These are phyloP conservation scores for Pararge aegeria DNA, from an alignment of 1,140 invertebrate species.

Conservation along the genomic window DNA sequence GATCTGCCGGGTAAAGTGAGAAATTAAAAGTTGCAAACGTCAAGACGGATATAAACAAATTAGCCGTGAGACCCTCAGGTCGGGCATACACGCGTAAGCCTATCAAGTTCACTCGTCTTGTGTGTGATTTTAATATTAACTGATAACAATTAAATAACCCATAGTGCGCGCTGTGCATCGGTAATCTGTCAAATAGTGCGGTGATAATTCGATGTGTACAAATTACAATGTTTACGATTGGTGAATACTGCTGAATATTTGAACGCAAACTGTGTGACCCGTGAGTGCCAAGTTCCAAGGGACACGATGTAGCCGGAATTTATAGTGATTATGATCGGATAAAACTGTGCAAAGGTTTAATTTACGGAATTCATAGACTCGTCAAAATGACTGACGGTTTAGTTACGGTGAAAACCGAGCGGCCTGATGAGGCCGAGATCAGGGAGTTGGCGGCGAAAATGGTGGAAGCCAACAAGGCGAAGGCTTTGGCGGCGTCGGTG, in stretches of 20 bases:
- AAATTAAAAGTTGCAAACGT: slow-evolving; percentile 33
- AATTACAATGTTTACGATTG: slow-evolving; percentile 56
- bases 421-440: slow-evolving; percentile 92
- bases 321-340: slow-evolving; percentile 20
- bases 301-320: slow-evolving; percentile 56
- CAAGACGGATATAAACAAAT: slow-evolving; percentile 50
- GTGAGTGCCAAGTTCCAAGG: slow-evolving; percentile 14
- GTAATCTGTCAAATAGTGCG: slow-evolving; percentile 61
- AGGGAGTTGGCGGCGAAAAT: slow-evolving; percentile 91
- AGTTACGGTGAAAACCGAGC: slow-evolving; percentile 88
- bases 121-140: slow-evolving; percentile 27
- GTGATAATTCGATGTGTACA: slow-evolving; percentile 50
- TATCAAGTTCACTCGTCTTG: slow-evolving; percentile 23
- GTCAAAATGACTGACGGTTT: slow-evolving; percentile 58
- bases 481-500: slow-evolving; percentile 78
- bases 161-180: slow-evolving; percentile 32
- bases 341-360: slow-evolving; percentile 16
- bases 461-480: slow-evolving; percentile 91
- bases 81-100: slow-evolving; percentile 28
- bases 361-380: slow-evolving; percentile 10
- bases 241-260: slow-evolving; percentile 23
- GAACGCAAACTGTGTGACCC: slow-evolving; percentile 23
- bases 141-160: slow-evolving; percentile 31
- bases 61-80: slow-evolving; percentile 28
- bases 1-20: slow-evolving; percentile 4